Conservation (phyloP, 2,797 vertebrate species). For the Coracias cyanogaster region DNA sequence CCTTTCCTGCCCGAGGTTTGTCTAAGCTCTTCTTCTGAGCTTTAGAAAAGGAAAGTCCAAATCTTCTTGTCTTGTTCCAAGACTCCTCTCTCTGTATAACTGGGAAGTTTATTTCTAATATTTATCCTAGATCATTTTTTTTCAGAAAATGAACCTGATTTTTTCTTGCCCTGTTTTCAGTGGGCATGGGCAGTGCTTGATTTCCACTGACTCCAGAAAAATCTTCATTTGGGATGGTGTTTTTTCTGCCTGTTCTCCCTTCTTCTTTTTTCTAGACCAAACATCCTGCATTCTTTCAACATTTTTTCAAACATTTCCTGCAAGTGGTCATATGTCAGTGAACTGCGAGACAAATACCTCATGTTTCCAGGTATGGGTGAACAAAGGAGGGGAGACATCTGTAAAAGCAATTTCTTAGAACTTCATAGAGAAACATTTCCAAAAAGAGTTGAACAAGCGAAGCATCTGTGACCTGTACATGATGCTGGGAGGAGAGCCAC, state of each 20-base stretch:
- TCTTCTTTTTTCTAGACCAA: background rate
- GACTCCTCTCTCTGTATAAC: background rate
- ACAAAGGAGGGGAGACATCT: background rate
- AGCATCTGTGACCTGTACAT: fast-evolving
- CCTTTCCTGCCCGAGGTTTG: background rate
- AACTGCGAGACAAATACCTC: background rate
- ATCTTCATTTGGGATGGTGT: background rate
- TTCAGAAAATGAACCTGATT: background rate
- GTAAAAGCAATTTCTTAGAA: background rate
- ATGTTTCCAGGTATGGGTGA: background rate
- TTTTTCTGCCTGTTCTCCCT: background rate
- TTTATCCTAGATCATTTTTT: background rate
- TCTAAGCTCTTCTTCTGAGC: background rate
- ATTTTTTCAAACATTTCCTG: background rate
- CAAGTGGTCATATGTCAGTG: background rate
- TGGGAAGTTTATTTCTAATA: background rate
- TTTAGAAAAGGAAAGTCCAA: background rate
- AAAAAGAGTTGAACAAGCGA: background rate
- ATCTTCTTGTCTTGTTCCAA: background rate
- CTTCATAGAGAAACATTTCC: background rate
- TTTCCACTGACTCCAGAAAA: background rate
- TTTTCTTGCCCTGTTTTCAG: background rate
- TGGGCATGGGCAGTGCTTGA: background rate
- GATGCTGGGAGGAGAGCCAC: background rate
- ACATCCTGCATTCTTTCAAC: background rate